Conservation (phyloP, 2,888 invertebrate genomes). For the Amiota mariae region DNA sequence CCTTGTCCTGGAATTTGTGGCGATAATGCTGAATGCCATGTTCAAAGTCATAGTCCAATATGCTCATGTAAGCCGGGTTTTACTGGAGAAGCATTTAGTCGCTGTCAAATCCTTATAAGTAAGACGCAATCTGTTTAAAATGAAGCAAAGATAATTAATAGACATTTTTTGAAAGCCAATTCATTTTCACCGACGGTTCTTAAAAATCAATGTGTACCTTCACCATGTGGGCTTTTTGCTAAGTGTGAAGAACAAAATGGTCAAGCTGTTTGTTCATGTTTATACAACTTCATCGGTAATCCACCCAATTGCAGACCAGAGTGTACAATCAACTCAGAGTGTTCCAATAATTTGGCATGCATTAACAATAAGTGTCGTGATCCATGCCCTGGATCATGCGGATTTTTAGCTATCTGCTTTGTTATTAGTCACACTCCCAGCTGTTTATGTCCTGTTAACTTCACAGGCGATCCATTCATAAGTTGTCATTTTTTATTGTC, state of each 20-base stretch:
- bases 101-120: constrained; percentile 78
- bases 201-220: constrained; percentile 82
- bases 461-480: constrained; percentile 85
- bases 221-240: constrained; percentile 86
- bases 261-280: constrained; percentile 82
- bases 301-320: constrained; percentile 87
- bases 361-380: constrained; percentile 83
- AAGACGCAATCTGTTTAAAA: constrained; percentile 50
- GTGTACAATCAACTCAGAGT: constrained; percentile 84
- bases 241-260: constrained; percentile 81
- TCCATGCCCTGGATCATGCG: constrained; percentile 86
- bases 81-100: constrained; percentile 86
- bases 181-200: constrained; percentile 58
- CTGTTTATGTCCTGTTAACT: constrained; percentile 82
- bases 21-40: constrained; percentile 84
- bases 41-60: constrained; percentile 87
- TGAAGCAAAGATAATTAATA: constrained; percentile 7
- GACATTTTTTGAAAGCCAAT: constrained; percentile 20
- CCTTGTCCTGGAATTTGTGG: constrained; percentile 88
- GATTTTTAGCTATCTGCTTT: constrained; percentile 81
- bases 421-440: constrained; percentile 85
- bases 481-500: constrained; percentile 78
- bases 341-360: constrained; percentile 82
- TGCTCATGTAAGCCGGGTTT: constrained; percentile 83
- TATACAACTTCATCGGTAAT: constrained; percentile 81